A percentile compares a stretch with the other conserved stretches of the same genome.
These are phyloP conservation scores for Limnothrissa miodon DNA, from an alignment of 2,113 vertebrate genomes.

Conservation along the genomic window DNA sequence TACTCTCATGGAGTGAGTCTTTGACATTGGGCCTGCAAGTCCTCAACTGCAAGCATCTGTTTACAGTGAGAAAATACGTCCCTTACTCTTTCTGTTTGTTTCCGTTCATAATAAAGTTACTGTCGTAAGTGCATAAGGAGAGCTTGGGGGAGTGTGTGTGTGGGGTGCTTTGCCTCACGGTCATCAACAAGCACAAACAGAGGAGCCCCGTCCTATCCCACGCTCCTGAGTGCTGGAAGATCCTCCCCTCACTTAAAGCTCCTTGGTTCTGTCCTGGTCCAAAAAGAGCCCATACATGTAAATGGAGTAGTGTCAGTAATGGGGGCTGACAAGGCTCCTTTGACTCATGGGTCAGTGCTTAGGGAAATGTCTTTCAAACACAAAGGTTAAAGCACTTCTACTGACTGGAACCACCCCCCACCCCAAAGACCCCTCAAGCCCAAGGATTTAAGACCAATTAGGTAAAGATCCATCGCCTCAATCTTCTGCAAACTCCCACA, in stretches of 20 bases:
- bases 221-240: neutral
- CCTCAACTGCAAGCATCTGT: slow-evolving; percentile 47
- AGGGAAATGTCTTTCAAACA: slow-evolving; percentile 61
- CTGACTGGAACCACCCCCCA: slow-evolving; percentile 25
- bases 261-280: neutral
- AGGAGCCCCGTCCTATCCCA: slow-evolving; percentile 1
- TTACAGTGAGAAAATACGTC: slow-evolving; percentile 47
- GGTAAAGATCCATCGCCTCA: slow-evolving; percentile 47
- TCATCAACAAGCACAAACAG: slow-evolving; percentile 35
- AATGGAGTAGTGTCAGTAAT: neutral
- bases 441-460: slow-evolving; percentile 53
- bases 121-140: slow-evolving; percentile 14
- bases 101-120: slow-evolving; percentile 45
- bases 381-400: slow-evolving; percentile 60
- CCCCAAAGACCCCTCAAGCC: neutral
- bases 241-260: neutral
- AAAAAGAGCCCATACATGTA: neutral
- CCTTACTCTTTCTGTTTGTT: slow-evolving; percentile 49
- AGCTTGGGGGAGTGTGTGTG: too few species aligned
- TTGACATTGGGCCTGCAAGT: slow-evolving; percentile 27
- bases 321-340: slow-evolving; percentile 37
- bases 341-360: slow-evolving; percentile 55
- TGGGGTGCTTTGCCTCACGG: slow-evolving; percentile 25
- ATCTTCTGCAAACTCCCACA: slow-evolving; percentile 42
- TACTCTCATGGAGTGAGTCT: slow-evolving; percentile 31